A percentile compares a stretch with the other conserved stretches of the same genome.
Conservation (phyloP, 2,888 invertebrate species). For the Synanthedon formicaeformis region DNA sequence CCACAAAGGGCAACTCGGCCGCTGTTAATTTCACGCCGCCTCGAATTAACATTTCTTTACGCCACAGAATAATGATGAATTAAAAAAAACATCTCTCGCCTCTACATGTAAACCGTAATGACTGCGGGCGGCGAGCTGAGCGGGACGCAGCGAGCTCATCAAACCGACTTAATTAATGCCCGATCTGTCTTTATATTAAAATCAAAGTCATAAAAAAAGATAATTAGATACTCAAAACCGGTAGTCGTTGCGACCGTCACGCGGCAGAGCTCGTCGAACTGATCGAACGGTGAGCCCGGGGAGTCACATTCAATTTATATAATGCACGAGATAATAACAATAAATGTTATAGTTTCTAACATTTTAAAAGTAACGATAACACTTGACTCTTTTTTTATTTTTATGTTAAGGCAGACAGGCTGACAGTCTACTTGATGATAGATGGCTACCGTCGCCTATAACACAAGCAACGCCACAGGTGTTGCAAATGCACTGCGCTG, state of each 20-base stretch:
- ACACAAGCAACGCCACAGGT: too few species aligned
- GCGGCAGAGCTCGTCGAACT: slow-evolving; percentile 12
- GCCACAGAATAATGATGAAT: slow-evolving; percentile 71
- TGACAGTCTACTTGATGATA: too few species aligned
- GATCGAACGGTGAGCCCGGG: slow-evolving; percentile 32
- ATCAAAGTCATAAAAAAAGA: slow-evolving; percentile 34
- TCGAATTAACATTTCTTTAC: slow-evolving; percentile 73
- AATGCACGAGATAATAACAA: slow-evolving; percentile 2
- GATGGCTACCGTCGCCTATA: too few species aligned
- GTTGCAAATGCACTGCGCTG: too few species aligned
- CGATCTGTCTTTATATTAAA: slow-evolving; percentile 69
- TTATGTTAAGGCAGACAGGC: too few species aligned
- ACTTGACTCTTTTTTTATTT: too few species aligned
- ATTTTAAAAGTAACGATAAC: too few species aligned
- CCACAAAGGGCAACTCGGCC: slow-evolving; percentile 63
- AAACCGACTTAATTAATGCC: slow-evolving; percentile 66
- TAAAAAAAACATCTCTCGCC: slow-evolving; percentile 65
- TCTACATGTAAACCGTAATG: slow-evolving; percentile 62
- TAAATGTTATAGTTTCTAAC: background rate
- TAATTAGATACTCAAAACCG: slow-evolving; percentile 41
- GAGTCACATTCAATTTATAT: slow-evolving; percentile 15
- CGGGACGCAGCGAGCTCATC: slow-evolving; percentile 57
- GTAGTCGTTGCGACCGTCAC: slow-evolving; percentile 57
- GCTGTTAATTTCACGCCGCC: slow-evolving; percentile 72
- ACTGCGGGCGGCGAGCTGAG: slow-evolving; percentile 39